A percentile compares a stretch with the other conserved stretches of the same genome.
These are phyloP conservation scores for Euphonia xanthogaster DNA, from an alignment of 2,797 vertebrate species.

Conservation along the genomic window DNA sequence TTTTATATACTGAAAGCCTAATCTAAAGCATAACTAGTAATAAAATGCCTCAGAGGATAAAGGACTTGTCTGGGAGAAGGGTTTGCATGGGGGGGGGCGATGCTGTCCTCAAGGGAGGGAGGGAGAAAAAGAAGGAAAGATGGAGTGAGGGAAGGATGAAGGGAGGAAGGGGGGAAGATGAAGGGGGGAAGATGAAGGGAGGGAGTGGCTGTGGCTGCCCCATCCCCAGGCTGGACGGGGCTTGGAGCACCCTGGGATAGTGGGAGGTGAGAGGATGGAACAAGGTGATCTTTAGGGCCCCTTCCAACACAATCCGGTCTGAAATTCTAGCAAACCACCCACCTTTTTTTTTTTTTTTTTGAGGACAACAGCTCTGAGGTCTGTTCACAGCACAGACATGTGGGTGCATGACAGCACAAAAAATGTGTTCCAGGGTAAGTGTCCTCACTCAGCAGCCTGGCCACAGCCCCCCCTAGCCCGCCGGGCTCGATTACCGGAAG, in stretches of 20 bases:
- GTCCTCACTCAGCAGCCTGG: neutral
- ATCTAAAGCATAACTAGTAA: constrained; percentile 36
- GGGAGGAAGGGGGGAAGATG: no score
- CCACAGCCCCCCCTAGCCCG: neutral
- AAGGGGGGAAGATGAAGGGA: neutral
- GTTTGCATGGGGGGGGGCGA: neutral
- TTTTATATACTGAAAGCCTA: constrained; percentile 58
- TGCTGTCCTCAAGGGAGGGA: neutral
- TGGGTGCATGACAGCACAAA: neutral
- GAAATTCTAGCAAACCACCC: neutral
- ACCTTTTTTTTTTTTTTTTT: neutral
- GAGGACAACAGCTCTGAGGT: neutral
- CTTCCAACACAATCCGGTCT: neutral
- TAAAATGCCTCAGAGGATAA: constrained; percentile 17
- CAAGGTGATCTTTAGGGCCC: neutral
- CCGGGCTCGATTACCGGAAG: neutral
- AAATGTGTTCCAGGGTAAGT: neutral
- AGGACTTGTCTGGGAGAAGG: neutral
- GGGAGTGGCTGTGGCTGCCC: neutral
- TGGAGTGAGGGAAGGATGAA: neutral
- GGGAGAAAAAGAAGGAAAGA: neutral
- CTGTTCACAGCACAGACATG: neutral
- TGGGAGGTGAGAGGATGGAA: neutral
- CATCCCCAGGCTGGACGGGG: neutral
- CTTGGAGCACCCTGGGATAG: neutral